Evolutionary conservation across 2,113 vertebrate species (phyloP).

Genomic region (Calyptomena viridis): DNA sequence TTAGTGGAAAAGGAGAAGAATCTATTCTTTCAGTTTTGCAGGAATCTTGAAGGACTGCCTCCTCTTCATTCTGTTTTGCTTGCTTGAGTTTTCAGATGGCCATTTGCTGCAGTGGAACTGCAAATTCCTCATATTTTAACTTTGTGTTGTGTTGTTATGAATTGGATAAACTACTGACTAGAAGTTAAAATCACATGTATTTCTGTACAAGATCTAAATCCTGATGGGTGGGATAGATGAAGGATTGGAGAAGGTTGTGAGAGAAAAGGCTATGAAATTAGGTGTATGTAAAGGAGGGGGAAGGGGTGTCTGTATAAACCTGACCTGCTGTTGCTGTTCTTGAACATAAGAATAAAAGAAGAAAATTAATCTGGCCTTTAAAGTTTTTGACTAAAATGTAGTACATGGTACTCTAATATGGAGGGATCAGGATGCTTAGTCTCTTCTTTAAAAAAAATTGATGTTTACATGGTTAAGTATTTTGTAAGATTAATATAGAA

Average conservation of each 20-base stretch:
- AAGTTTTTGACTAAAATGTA: neutral
- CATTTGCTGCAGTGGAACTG: neutral
- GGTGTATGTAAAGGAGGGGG: neutral
- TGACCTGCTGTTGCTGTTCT: neutral
- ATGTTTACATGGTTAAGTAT: constrained; percentile 63
- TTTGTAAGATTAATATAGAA: constrained; percentile 17
- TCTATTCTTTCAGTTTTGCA: neutral
- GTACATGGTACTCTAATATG: neutral
- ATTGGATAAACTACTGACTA: neutral
- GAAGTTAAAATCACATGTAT: neutral
- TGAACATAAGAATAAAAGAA: constrained; percentile 32
- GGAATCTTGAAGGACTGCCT: neutral
- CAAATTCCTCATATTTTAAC: neutral
- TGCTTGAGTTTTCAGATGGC: neutral
- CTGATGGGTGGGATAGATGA: neutral
- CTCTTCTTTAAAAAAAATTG: neutral
- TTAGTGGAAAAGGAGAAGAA: neutral
- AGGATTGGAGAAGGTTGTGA: neutral
- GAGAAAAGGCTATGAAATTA: neutral
- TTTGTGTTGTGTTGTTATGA: neutral
- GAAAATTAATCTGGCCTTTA: neutral
- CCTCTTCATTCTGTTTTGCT: neutral
- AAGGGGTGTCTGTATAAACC: neutral
- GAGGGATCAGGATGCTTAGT: constrained; percentile 50
- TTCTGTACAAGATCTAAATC: neutral